A percentile compares a stretch with the other conserved stretches of the same genome.
Conservation (phyloP, 2,888 invertebrate genomes). For the Eupithecia subfuscata region DNA sequence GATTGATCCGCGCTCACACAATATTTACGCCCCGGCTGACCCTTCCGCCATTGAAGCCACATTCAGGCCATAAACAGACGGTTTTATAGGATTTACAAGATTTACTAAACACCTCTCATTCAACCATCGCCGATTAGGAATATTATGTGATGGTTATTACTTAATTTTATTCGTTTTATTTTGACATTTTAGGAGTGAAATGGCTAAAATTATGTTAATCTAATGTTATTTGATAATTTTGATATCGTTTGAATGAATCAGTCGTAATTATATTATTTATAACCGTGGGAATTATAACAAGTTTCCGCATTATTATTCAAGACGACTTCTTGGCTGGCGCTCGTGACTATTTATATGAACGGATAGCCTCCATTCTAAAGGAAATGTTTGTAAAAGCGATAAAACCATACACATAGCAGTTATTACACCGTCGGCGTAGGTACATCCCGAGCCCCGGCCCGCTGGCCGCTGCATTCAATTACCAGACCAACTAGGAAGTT, state of each 20-base stretch:
- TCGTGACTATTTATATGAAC: not conserved
- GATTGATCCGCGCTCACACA: conserved; percentile 2
- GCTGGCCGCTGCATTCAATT: conserved; percentile 38
- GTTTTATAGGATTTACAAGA: conserved; percentile 8
- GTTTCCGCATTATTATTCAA: not conserved
- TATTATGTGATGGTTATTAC: conserved; percentile 23
- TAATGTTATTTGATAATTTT: conserved; percentile 20
- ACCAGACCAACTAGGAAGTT: conserved; percentile 39
- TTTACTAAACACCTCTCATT: not conserved
- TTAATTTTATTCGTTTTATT: conserved; percentile 19
- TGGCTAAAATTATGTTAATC: conserved; percentile 22
- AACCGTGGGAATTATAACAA: not conserved
- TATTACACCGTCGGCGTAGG: not conserved
- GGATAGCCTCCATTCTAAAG: not conserved
- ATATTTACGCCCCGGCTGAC: not conserved
- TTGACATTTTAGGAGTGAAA: conserved; percentile 17
- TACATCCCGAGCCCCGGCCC: not conserved
- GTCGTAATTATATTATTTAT: not conserved
- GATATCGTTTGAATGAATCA: conserved; percentile 12
- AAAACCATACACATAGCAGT: not conserved
- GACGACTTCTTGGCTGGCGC: not conserved
- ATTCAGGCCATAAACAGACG: conserved; percentile 20
- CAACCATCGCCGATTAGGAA: conserved; percentile 3
- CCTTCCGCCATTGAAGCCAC: not conserved
- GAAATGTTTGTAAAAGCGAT: not conserved